These are phyloP conservation scores for Himalopsyche japonica DNA, from an alignment of 2,888 invertebrate genomes.

Conservation along the genomic window DNA sequence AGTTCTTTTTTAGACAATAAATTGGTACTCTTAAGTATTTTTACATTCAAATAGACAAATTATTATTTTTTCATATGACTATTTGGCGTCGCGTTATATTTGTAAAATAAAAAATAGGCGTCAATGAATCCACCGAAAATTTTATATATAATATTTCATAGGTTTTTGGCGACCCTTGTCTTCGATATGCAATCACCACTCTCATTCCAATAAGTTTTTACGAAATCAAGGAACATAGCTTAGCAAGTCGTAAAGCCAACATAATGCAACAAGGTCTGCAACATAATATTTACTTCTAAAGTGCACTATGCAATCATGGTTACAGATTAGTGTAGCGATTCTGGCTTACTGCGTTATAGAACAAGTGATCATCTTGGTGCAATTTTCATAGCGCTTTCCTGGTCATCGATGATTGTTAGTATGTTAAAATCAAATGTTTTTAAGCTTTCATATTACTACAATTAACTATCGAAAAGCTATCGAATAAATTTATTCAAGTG, in stretches of 20 bases:
- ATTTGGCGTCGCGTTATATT: too few species aligned
- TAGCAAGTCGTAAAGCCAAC: background rate
- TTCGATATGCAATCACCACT: background rate
- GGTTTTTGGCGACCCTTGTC: background rate
- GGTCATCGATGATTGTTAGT: background rate
- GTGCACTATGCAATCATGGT: background rate
- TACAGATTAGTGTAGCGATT: background rate
- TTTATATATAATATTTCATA: too few species aligned
- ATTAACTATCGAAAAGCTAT: background rate
- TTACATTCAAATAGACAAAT: too few species aligned
- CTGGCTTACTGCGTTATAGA: background rate
- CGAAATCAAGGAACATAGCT: background rate
- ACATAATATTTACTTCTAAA: background rate
- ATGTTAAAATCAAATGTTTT: background rate
- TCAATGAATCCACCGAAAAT: too few species aligned
- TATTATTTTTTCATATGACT: too few species aligned
- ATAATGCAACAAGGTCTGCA: background rate
- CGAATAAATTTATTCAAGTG: too few species aligned
- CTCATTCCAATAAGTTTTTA: background rate
- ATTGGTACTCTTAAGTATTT: too few species aligned
- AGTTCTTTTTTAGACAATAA: too few species aligned
- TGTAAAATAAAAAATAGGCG: too few species aligned
- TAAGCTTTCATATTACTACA: background rate
- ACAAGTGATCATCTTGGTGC: background rate
- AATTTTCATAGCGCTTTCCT: background rate